Percentiles rank a stretch among this genome's conserved stretches.
Conservation (phyloP, 2,888 invertebrate genomes). For the Callimorpha dominula region DNA sequence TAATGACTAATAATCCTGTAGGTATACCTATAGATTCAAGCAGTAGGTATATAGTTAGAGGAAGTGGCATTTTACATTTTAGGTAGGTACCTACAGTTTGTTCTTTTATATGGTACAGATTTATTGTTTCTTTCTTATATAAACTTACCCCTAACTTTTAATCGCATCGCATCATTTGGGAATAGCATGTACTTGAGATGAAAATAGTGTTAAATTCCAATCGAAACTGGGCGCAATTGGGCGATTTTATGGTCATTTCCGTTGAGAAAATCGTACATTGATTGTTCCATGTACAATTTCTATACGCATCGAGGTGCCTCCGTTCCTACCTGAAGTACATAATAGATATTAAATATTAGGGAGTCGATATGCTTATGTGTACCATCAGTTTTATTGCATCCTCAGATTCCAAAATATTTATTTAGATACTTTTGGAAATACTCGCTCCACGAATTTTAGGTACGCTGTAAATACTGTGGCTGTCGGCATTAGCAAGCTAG, state of each 20-base stretch:
- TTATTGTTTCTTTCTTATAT: too few relatives aligned
- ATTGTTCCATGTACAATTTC: background rate
- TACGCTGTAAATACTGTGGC: slow-evolving; percentile 46
- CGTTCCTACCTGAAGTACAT: slow-evolving; percentile 20
- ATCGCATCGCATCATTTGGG: too few relatives aligned
- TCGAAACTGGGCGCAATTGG: background rate
- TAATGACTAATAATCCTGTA: background rate
- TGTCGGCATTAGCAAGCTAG: slow-evolving; percentile 42
- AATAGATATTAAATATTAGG: slow-evolving; percentile 30
- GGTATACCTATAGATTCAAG: too few relatives aligned
- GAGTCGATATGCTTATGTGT: slow-evolving; percentile 9
- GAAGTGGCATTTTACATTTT: too few relatives aligned
- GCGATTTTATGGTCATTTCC: background rate
- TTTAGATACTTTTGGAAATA: slow-evolving; percentile 12
- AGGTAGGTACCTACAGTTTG: too few relatives aligned
- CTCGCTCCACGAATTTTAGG: slow-evolving; percentile 18
- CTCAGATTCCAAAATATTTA: slow-evolving; percentile 26
- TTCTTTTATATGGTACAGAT: too few relatives aligned
- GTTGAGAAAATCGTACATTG: background rate
- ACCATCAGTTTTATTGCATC: slow-evolving; percentile 29
- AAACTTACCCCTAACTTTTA: too few relatives aligned
- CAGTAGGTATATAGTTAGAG: too few relatives aligned
- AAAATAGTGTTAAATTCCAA: background rate
- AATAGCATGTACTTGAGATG: background rate
- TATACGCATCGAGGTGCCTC: slow-evolving; percentile 1